Conservation (phyloP, 2,113 vertebrate species). For the Hippocampus mohnikei region DNA sequence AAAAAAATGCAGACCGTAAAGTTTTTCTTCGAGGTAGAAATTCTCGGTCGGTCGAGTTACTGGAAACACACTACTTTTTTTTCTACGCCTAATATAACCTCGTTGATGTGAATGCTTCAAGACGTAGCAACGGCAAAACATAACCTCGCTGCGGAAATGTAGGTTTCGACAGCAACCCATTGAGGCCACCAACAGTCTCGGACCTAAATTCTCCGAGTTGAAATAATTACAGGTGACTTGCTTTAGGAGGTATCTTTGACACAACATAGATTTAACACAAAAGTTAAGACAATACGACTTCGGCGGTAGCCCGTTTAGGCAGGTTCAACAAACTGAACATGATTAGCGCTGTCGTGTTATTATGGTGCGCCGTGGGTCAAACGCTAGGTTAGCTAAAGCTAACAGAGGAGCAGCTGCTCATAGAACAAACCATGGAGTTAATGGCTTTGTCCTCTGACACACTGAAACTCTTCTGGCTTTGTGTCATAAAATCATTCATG, state of each 20-base stretch:
- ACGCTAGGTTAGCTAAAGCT: background rate
- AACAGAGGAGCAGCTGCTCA: background rate
- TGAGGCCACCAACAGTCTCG: too few relatives aligned
- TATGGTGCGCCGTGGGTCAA: background rate
- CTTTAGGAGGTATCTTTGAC: background rate
- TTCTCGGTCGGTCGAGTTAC: too few relatives aligned
- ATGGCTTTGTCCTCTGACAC: background rate
- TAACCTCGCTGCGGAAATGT: too few relatives aligned
- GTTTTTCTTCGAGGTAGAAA: too few relatives aligned
- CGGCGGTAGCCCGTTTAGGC: background rate
- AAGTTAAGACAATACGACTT: background rate
- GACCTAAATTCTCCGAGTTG: too few relatives aligned
- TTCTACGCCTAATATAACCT: too few relatives aligned
- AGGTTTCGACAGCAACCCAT: background rate
- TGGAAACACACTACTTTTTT: too few relatives aligned
- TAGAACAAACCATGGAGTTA: background rate
- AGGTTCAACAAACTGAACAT: background rate
- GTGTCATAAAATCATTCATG: conserved; percentile 46
- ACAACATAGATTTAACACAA: background rate
- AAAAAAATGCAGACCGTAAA: too few relatives aligned
- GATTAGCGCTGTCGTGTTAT: background rate
- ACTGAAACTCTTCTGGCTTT: conserved; percentile 7
- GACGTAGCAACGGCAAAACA: too few relatives aligned
- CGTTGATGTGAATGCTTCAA: too few relatives aligned
- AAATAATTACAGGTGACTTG: background rate